Conservation (phyloP, 2,113 vertebrate genomes). For the Quiscalus mexicanus region DNA sequence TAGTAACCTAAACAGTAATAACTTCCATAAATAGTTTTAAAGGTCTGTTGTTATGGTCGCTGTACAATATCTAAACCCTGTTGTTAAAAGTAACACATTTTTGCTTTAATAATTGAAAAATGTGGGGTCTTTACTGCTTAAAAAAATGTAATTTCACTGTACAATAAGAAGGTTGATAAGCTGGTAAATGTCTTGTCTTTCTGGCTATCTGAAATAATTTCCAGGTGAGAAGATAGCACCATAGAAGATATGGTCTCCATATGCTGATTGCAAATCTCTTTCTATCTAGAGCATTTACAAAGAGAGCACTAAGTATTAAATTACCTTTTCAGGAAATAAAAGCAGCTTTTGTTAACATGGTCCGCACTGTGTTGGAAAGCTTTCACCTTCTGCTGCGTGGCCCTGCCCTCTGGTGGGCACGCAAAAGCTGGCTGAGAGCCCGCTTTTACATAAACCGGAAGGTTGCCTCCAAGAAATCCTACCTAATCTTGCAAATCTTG, state of each 20-base stretch:
- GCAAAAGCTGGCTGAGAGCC: too few relatives aligned
- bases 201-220: not conserved
- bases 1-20: not conserved
- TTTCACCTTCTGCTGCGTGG: not conserved
- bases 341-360: not conserved
- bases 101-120: not conserved
- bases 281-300: not conserved
- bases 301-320: not conserved
- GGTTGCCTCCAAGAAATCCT: not conserved
- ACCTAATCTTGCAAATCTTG: not conserved
- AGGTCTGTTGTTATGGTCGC: not conserved
- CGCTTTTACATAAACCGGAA: not conserved
- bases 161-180: not conserved
- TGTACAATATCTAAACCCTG: not conserved
- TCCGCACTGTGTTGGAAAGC: not conserved
- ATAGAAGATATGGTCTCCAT: not conserved
- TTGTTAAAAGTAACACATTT: not conserved
- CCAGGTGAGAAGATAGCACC: not conserved
- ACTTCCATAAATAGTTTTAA: not conserved
- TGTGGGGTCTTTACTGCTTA: not conserved
- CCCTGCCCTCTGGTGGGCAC: conserved; percentile 21
- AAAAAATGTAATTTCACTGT: not conserved
- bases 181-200: not conserved
- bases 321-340: not conserved
- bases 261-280: not conserved